phyloP scores from a whole-genome alignment of 2,113 vertebrate species.

The Numida meleagris region DNA sequence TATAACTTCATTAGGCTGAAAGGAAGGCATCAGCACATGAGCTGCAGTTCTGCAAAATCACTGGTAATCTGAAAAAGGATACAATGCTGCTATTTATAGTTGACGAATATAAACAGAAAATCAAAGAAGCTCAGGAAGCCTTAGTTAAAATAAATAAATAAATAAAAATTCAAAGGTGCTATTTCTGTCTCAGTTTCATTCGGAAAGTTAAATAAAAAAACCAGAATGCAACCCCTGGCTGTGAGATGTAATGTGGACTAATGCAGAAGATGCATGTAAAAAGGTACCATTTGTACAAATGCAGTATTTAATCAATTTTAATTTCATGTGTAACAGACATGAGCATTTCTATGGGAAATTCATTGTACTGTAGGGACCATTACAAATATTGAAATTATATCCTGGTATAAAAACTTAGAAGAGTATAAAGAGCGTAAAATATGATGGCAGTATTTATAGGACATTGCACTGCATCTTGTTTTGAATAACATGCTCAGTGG shows the following conservation, averaged over 20 bases:
- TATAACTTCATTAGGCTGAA: background rate
- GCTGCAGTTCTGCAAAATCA: background rate
- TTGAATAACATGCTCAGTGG: background rate
- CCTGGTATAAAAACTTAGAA: background rate
- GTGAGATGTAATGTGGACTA: background rate
- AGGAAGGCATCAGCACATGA: background rate
- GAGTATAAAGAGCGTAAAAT: background rate
- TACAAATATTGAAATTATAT: background rate
- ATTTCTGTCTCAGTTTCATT: fast-evolving
- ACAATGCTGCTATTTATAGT: background rate
- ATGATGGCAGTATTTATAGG: background rate
- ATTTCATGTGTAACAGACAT: background rate
- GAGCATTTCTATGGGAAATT: background rate
- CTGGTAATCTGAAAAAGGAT: background rate
- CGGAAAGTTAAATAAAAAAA: background rate
- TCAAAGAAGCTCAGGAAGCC: background rate
- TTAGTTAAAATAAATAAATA: background rate
- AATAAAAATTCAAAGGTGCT: background rate
- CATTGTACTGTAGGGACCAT: background rate
- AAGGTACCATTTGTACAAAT: constrained; percentile 23
- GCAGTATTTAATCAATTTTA: constrained; percentile 35
- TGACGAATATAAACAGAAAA: background rate
- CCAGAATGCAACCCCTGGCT: background rate
- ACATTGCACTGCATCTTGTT: background rate
- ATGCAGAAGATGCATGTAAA: background rate